Conservation (phyloP, 2,888 invertebrate genomes). For the Cactoblastis cactorum region DNA sequence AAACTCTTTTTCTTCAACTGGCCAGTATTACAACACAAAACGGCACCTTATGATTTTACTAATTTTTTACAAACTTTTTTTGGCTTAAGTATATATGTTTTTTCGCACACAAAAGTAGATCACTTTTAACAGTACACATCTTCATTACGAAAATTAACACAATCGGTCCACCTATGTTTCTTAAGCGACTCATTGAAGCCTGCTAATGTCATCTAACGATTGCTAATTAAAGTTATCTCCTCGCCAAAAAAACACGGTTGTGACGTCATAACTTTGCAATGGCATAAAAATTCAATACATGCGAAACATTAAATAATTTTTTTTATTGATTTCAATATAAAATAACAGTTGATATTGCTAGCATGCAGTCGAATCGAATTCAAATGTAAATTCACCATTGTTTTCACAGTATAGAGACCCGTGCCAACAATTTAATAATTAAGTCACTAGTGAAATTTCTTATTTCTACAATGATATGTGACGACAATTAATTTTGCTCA, state of each 20-base stretch:
- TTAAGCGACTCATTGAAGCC: conserved; percentile 14
- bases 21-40: no score
- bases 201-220: neutral
- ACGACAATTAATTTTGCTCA: neutral
- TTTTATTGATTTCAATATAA: neutral
- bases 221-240: neutral
- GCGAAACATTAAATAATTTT: neutral
- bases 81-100: no score
- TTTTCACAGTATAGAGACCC: no score
- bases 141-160: conserved; percentile 26
- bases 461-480: neutral
- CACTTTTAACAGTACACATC: conserved; percentile 12
- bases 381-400: no score
- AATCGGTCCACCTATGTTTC: conserved; percentile 19
- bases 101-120: neutral
- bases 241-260: neutral
- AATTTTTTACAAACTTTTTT: no score
- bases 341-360: no score
- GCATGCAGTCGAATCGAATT: no score
- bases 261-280: neutral
- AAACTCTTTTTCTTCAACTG: no score
- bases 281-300: neutral
- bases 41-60: no score
- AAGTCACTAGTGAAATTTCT: no score
- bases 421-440: no score